Conservation (phyloP, 2,113 vertebrate genomes). For the Labeo rohita region DNA sequence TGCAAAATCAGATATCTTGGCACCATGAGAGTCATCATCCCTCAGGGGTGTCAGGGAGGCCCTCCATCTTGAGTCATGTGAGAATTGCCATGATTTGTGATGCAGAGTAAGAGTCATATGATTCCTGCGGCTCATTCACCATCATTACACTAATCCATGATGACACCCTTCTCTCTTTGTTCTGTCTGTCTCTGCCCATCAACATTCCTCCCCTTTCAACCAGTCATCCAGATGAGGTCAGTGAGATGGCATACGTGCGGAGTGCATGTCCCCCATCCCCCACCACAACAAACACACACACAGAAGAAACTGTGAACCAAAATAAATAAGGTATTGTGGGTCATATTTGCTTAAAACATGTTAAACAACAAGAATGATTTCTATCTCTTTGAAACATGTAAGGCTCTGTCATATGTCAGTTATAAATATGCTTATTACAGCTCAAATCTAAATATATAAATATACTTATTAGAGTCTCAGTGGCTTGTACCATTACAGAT, state of each 20-base stretch:
- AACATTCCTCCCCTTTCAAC: not conserved
- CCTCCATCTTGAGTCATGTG: not conserved
- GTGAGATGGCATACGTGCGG: not conserved
- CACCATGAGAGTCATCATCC: not conserved
- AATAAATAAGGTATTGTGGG: not conserved
- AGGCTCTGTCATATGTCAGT: not conserved
- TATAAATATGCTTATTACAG: not conserved
- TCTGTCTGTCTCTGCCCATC: not conserved
- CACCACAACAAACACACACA: not conserved
- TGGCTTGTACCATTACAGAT: not conserved
- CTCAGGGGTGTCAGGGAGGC: not conserved
- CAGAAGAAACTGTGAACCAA: not conserved
- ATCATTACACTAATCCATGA: not conserved
- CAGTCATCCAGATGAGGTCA: not conserved
- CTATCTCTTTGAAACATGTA: not conserved
- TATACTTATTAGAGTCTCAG: not conserved
- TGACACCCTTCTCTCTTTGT: not conserved
- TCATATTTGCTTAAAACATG: not conserved
- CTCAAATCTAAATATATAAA: not conserved
- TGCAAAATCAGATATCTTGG: not conserved
- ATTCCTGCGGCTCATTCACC: not conserved
- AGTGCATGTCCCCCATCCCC: too few species aligned
- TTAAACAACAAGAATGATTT: not conserved
- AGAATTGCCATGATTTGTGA: not conserved
- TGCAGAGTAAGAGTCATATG: constrained; percentile 4